phyloP scores from a whole-genome alignment of 2,797 vertebrate genomes.

The Ibycter americanus region DNA sequence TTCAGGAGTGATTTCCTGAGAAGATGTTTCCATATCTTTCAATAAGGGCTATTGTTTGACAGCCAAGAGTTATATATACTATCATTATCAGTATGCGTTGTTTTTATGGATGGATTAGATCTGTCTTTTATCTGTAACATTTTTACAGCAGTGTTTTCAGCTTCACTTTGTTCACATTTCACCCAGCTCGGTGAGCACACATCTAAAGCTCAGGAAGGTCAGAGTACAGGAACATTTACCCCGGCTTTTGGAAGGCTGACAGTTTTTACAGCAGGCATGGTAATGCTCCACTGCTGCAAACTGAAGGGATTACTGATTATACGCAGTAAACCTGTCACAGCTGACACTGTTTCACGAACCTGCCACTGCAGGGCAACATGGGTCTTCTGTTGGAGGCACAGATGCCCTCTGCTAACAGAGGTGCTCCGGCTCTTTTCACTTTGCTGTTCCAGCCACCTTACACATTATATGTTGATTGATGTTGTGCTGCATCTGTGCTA shows the following conservation, averaged over 20 bases:
- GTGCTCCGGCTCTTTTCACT: neutral
- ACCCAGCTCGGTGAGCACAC: neutral
- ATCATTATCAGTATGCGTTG: neutral
- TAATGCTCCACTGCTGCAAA: slow-evolving; percentile 21
- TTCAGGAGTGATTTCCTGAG: neutral
- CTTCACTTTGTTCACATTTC: neutral
- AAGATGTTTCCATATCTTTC: neutral
- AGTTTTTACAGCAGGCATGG: neutral
- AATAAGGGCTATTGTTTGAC: neutral
- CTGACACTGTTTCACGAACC: neutral
- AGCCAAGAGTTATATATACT: neutral
- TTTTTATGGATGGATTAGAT: neutral
- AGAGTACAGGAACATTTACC: neutral
- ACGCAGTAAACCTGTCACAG: neutral
- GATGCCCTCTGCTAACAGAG: neutral
- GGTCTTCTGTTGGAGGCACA: neutral
- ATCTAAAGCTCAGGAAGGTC: neutral
- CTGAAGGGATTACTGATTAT: slow-evolving; percentile 33
- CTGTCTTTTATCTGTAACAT: neutral
- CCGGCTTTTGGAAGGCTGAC: neutral
- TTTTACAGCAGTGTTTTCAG: neutral
- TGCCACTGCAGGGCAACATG: neutral
- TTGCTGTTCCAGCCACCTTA: neutral
- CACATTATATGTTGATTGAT: accelerated
- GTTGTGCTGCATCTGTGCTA: neutral